Conservation (phyloP, 2,797 vertebrate species). For the Myotis vivesi region DNA sequence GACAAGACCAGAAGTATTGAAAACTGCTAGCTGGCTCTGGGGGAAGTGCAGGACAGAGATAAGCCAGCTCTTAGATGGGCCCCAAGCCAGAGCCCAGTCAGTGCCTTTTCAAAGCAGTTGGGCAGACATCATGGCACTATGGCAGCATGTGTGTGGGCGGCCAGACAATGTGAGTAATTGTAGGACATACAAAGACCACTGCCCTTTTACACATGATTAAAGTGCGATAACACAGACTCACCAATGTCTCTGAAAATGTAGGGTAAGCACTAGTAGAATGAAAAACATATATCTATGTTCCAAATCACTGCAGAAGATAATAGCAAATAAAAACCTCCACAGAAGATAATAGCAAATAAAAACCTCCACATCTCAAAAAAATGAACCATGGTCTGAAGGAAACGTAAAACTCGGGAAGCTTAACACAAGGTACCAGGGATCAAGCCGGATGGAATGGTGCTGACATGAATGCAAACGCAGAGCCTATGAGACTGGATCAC, state of each 20-base stretch:
- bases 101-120: neutral
- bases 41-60: neutral
- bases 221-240: neutral
- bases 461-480: neutral
- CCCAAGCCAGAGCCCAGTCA: neutral
- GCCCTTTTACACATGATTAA: neutral
- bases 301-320: slow-evolving; percentile 25
- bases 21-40: neutral
- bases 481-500: neutral
- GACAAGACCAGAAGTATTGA: neutral
- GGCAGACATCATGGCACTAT: neutral
- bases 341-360: slow-evolving; percentile 8
- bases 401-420: neutral
- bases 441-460: neutral
- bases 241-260: neutral
- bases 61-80: neutral
- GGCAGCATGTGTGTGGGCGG: neutral
- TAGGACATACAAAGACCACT: neutral
- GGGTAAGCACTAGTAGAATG: neutral
- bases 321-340: neutral
- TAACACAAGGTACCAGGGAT: neutral
- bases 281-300: neutral
- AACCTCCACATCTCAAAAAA: neutral
- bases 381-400: neutral
- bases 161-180: neutral